These are phyloP conservation scores for Tenrec ecaudatus DNA, from an alignment of 2,113 vertebrate species.

Conservation along the genomic window DNA sequence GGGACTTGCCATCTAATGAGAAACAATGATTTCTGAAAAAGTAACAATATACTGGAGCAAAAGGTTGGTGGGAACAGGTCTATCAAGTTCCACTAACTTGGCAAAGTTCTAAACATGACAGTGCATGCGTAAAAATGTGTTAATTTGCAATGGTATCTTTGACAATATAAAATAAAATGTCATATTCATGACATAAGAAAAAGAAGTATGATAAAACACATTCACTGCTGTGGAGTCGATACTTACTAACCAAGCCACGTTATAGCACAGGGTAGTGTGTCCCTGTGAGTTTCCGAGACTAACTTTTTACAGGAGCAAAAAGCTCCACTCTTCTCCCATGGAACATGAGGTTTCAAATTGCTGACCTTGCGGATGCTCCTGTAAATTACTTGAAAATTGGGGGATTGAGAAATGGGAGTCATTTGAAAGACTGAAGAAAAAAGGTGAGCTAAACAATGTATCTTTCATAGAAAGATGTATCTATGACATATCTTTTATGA, in stretches of 20 bases:
- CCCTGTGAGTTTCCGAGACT: no score
- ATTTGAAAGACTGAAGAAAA: not conserved
- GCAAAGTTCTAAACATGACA: not conserved
- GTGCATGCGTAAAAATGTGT: not conserved
- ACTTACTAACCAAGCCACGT: no score
- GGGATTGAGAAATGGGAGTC: not conserved
- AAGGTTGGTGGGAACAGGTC: not conserved
- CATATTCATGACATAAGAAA: not conserved
- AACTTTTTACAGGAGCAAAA: no score
- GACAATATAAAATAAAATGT: no score
- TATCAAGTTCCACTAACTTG: no score
- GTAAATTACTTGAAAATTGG: not conserved
- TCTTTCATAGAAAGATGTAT: no score
- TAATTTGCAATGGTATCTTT: not conserved
- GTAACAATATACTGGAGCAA: not conserved
- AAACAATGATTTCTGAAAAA: not conserved
- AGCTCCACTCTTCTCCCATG: no score
- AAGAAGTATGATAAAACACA: not conserved
- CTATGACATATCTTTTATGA: no score
- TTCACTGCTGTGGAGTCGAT: no score
- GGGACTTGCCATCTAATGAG: accelerated
- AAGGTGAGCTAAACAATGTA: not conserved
- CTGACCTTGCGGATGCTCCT: no score
- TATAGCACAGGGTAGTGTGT: no score
- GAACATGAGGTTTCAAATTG: no score